Evolutionary conservation across 2,888 invertebrate species (phyloP).

Genomic region (Cheilosia variabilis): DNA sequence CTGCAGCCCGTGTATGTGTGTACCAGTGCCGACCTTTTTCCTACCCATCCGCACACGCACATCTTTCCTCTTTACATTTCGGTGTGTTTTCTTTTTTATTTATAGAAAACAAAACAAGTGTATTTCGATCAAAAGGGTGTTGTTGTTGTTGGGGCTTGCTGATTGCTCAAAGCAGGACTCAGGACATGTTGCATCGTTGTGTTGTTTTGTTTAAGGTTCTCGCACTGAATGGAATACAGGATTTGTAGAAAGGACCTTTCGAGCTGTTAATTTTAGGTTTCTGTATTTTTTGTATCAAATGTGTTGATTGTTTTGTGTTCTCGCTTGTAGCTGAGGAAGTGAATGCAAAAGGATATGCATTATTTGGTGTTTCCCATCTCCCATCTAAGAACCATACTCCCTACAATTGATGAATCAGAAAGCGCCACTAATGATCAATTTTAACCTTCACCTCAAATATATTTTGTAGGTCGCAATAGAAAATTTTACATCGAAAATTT

Average conservation of each 20-base stretch:
- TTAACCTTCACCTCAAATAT: too few species aligned
- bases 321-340: too few species aligned
- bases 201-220: conserved; percentile 75
- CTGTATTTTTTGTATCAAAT: neutral
- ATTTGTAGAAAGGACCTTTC: conserved; percentile 39
- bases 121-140: conserved; percentile 3
- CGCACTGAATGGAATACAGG: conserved; percentile 67
- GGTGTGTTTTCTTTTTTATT: conserved; percentile 20
- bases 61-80: neutral
- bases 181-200: conserved; percentile 61
- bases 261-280: neutral
- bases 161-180: conserved; percentile 33
- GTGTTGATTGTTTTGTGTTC: neutral
- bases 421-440: too few species aligned
- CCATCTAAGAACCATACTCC: too few species aligned
- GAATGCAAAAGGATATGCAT: too few species aligned
- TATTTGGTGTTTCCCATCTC: too few species aligned
- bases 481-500: too few species aligned
- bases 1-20: neutral
- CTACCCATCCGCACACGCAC: neutral
- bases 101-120: conserved; percentile 17
- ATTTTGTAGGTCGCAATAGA: too few species aligned
- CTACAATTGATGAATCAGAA: too few species aligned
- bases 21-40: conserved; percentile 12
- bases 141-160: conserved; percentile 4